Percentiles rank a stretch among this genome's conserved stretches.
Conservation (phyloP, 2,888 invertebrate species). For the Dysmachus trigonus region DNA sequence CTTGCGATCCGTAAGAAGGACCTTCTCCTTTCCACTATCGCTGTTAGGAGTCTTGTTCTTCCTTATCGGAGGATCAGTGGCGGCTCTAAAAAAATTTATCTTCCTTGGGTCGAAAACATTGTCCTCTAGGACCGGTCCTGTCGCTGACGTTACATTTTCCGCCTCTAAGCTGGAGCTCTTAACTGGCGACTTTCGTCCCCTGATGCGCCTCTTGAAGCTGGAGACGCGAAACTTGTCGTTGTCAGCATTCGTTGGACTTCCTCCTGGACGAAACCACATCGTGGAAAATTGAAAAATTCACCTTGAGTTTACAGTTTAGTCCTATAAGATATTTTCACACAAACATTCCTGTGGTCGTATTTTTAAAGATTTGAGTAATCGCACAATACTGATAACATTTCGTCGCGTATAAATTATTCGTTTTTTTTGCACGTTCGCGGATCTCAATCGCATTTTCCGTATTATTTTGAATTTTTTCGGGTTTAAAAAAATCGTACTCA, state of each 20-base stretch:
- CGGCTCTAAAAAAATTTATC: background rate
- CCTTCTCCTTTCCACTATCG: conserved; percentile 58
- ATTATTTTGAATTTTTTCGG: background rate
- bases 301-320: background rate
- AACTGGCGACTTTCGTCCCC: conserved; percentile 51
- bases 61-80: conserved; percentile 21
- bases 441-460: conserved; percentile 25
- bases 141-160: conserved; percentile 2
- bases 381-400: conserved; percentile 13
- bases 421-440: background rate
- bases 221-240: conserved; percentile 52
- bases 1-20: conserved; percentile 59
- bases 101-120: background rate
- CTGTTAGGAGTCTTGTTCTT: conserved; percentile 32
- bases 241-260: conserved; percentile 45
- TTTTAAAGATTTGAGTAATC: conserved; percentile 24
- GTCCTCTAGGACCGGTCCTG: conserved; percentile 29
- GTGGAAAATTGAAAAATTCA: background rate
- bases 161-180: conserved; percentile 47
- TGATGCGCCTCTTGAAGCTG: conserved; percentile 54
- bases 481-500: background rate
- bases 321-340: conserved; percentile 20
- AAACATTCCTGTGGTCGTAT: background rate
- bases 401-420: background rate
- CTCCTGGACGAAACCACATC: conserved; percentile 52